Conservation (phyloP, 2,797 vertebrate species). For the Melanotaenia maccullochi region DNA sequence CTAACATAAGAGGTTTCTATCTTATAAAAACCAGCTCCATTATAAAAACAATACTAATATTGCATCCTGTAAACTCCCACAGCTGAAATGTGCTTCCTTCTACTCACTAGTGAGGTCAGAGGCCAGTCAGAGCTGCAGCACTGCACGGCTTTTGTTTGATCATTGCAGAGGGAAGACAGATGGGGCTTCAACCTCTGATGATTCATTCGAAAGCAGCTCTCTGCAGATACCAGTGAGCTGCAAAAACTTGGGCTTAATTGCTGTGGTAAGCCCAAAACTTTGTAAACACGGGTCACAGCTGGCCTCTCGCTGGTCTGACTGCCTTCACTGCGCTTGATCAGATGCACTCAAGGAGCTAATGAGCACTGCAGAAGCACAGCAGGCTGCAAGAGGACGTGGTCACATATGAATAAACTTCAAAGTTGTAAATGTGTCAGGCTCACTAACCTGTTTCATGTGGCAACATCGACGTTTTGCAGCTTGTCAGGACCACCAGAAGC, state of each 20-base stretch:
- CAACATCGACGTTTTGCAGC: conserved; percentile 47
- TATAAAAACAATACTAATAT: conserved; percentile 2
- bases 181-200: conserved; percentile 11
- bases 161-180: conserved; percentile 3
- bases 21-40: conserved; percentile 12
- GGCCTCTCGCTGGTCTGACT: conserved; percentile 28
- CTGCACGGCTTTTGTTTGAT: neutral
- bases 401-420: neutral
- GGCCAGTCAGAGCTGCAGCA: conserved; percentile 20
- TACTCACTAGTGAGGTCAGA: conserved; percentile 37
- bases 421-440: neutral
- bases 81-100: conserved; percentile 37
- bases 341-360: conserved; percentile 19
- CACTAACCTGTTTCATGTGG: conserved; percentile 74
- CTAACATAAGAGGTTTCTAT: conserved; percentile 4
- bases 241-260: conserved; percentile 22
- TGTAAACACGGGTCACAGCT: conserved; percentile 54
- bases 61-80: conserved; percentile 21
- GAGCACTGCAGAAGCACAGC: conserved; percentile 19
- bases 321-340: neutral
- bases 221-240: conserved; percentile 4
- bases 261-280: conserved; percentile 1
- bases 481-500: conserved; percentile 64
- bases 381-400: conserved; percentile 4
- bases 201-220: conserved; percentile 32